Percentiles rank a stretch among this genome's conserved stretches.
Conservation (phyloP, 2,797 vertebrate genomes). For the Australoheros facetus region DNA sequence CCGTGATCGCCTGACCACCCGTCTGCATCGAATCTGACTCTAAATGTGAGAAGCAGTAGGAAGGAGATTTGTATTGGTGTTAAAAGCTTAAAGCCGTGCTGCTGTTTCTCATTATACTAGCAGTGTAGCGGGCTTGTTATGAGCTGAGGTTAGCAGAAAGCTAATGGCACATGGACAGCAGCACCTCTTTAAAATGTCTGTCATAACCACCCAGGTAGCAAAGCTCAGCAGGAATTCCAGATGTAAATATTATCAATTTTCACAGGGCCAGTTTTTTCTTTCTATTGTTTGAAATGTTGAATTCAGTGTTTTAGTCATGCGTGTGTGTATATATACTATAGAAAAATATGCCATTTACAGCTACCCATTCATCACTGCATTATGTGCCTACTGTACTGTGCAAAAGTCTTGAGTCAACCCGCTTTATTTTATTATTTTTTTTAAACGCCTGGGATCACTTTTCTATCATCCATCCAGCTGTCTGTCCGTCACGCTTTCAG, state of each 20-base stretch:
- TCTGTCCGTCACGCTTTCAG: too few species aligned
- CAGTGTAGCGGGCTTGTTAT: constrained; percentile 21
- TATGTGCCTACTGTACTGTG: constrained; percentile 22
- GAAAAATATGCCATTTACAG: constrained; percentile 37
- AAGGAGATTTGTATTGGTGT: constrained; percentile 57
- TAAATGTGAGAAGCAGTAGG: constrained; percentile 52
- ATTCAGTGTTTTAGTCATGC: constrained; percentile 42
- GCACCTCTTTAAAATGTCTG: constrained; percentile 46
- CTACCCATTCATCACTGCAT: constrained; percentile 21
- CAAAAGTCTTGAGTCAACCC: neutral
- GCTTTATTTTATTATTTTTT: neutral
- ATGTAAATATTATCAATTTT: constrained; percentile 46
- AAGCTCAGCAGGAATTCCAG: constrained; percentile 31
- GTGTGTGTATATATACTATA: constrained; percentile 55
- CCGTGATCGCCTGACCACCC: neutral
- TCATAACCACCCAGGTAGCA: neutral
- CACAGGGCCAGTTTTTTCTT: constrained; percentile 38
- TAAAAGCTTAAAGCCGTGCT: constrained; percentile 54
- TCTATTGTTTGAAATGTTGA: constrained; percentile 38
- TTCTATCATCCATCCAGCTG: too few species aligned
- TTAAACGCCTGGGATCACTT: too few species aligned
- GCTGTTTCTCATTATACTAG: constrained; percentile 61
- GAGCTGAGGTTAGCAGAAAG: constrained; percentile 66
- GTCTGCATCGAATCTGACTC: constrained; percentile 27
- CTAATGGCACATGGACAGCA: constrained; percentile 43